These are phyloP conservation scores for Pelecanus crispus DNA, from an alignment of 2,113 vertebrate species.

Conservation along the genomic window DNA sequence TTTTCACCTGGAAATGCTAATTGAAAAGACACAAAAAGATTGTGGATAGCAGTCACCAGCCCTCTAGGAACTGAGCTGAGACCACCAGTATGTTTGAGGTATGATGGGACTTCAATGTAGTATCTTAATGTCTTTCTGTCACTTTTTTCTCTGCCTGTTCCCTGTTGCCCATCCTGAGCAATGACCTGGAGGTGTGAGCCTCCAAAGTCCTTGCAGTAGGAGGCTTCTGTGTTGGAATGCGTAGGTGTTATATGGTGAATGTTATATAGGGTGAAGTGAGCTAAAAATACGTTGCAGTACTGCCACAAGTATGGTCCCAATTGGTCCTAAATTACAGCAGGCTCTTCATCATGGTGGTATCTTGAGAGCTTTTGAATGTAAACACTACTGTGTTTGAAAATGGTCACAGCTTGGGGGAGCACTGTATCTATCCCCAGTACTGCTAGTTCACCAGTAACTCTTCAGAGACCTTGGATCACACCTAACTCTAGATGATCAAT, in stretches of 20 bases:
- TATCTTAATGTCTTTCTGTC: neutral
- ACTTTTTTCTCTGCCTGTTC: neutral
- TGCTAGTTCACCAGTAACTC: neutral
- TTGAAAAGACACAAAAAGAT: neutral
- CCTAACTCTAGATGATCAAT: neutral
- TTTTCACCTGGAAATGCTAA: neutral
- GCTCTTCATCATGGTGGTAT: neutral
- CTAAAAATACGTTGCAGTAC: neutral
- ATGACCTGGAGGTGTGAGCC: neutral
- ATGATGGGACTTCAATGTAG: neutral
- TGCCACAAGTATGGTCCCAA: neutral
- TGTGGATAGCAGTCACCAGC: neutral
- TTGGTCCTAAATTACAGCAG: neutral
- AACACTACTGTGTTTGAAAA: neutral
- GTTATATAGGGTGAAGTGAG: neutral
- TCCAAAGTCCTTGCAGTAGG: neutral
- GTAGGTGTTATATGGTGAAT: neutral
- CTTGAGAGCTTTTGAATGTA: neutral
- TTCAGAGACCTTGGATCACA: neutral
- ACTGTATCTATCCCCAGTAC: neutral
- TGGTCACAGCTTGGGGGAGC: accelerated
- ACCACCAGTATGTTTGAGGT: neutral
- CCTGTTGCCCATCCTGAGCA: neutral
- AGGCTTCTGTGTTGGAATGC: neutral
- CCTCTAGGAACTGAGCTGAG: neutral